Evolutionary conservation across 2,797 vertebrate species (phyloP).

Genomic region (Acanthis flammea): DNA sequence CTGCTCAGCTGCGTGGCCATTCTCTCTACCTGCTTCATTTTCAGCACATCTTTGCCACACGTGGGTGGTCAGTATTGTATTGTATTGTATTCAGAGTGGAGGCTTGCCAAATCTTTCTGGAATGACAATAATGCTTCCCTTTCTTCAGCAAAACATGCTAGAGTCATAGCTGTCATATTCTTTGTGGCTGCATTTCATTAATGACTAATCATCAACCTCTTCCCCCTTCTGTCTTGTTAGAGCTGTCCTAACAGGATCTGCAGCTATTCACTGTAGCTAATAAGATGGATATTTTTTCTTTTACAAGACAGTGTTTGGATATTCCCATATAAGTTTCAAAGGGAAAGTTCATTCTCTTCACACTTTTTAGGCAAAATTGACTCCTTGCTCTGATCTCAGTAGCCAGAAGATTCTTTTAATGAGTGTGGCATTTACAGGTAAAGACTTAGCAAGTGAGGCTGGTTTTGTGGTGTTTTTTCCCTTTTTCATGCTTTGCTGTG

Average conservation of each 20-base stretch:
- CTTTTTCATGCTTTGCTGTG: not conserved
- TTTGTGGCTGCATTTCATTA: not conserved
- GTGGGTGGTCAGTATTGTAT: not conserved
- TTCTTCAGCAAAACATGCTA: not conserved
- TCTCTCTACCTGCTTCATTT: constrained; percentile 8
- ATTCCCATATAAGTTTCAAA: not conserved
- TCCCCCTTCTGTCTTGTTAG: not conserved
- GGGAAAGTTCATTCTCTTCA: not conserved
- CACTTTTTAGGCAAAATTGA: not conserved
- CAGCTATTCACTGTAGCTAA: not conserved
- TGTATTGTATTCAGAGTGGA: not conserved
- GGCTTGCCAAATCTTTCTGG: not conserved
- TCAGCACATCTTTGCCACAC: not conserved
- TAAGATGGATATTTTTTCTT: not conserved
- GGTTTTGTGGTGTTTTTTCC: not conserved
- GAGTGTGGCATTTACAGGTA: not conserved
- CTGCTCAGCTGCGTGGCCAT: not conserved
- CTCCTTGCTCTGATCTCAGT: not conserved
- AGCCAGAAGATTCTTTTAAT: not conserved
- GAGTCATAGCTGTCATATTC: constrained; percentile 19
- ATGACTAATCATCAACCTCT: not conserved
- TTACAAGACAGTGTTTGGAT: not conserved
- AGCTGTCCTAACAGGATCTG: not conserved
- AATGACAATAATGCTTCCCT: not conserved
- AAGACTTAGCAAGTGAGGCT: not conserved